Evolutionary conservation across 2,113 vertebrate genomes (phyloP), one percentile per base, ranked within the genome.

Genomic region (Ceyx margarethae): DNA sequence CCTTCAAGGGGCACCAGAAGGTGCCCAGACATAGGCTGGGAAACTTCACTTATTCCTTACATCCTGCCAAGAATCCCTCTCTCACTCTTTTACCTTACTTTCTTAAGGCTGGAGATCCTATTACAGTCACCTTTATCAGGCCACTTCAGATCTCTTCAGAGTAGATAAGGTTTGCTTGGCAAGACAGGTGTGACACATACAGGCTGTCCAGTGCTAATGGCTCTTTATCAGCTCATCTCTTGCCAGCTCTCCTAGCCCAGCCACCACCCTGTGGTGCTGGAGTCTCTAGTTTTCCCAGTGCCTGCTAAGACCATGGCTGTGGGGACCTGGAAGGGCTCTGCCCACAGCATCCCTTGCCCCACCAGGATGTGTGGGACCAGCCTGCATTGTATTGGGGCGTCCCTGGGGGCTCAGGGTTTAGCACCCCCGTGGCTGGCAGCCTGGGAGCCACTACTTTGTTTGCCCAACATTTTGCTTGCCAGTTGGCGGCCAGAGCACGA

Each of bases 231-330:
- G 73, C 71, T 84, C 62, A 57, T 79, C 57, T 69, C 62, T 65
- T 74, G 53, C 76, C 85, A 71, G 66, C 66, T 81, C 22, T 79
- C 48, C 48, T 33, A 28, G 72, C 21, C 68, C 2, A 2, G 67
- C 71, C 37, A 42, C 31, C 43, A 10, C 14, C 19, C 40, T 40
- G n/a, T 0, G 1, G 20, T 51, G 35, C 35, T 5, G 4, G 28
- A 84, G 65, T 67, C 22, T 64, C n/a, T 0, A 1, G 15, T 22
- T 35, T 91, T 74, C 51, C 29, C 25, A 29, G 35, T 2, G 1
- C 72, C 50, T 54, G 48, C 37, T 8, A 56, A 6, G 50, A 54
- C 20, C 1, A 0, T 1, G 3, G 48, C 65, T 7, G 0, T 23
- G 21, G 56, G 45, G 40, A 67, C 62, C 62, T 43, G 43, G 10